Conservation (phyloP, 1,140 invertebrate species). For the Monomorium pharaonis region DNA sequence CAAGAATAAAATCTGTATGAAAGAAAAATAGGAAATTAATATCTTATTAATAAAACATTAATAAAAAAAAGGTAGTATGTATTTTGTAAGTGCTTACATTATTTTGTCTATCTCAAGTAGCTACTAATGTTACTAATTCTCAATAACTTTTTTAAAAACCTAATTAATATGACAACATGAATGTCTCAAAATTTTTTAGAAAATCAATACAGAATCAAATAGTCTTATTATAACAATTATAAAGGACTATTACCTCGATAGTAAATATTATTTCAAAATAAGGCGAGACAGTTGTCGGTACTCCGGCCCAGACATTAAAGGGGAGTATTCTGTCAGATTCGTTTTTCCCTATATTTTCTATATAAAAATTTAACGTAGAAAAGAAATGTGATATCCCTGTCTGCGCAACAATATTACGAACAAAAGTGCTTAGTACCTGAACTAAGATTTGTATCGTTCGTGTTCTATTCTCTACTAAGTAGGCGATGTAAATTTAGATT, state of each 20-base stretch:
- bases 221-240: background rate
- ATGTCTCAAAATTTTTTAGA: background rate
- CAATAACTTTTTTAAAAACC: background rate
- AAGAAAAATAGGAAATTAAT: no score
- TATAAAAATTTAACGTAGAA: conserved; percentile 19
- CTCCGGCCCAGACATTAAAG: conserved; percentile 60
- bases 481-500: conserved; percentile 11
- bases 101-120: no score
- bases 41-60: no score
- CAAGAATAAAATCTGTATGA: no score
- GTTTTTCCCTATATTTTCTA: conserved; percentile 64
- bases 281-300: conserved; percentile 50
- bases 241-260: conserved; percentile 58
- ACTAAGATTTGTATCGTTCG: conserved; percentile 15
- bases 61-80: no score
- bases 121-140: background rate
- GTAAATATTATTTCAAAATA: conserved; percentile 63
- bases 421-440: conserved; percentile 1
- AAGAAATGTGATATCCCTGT: background rate
- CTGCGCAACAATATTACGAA: background rate
- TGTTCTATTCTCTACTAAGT: conserved; percentile 23
- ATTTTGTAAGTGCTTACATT: no score
- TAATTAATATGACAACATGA: background rate
- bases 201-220: background rate
- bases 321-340: conserved; percentile 60